Conservation (phyloP, 2,888 invertebrate species). For the Choristoneura rosaceana region DNA sequence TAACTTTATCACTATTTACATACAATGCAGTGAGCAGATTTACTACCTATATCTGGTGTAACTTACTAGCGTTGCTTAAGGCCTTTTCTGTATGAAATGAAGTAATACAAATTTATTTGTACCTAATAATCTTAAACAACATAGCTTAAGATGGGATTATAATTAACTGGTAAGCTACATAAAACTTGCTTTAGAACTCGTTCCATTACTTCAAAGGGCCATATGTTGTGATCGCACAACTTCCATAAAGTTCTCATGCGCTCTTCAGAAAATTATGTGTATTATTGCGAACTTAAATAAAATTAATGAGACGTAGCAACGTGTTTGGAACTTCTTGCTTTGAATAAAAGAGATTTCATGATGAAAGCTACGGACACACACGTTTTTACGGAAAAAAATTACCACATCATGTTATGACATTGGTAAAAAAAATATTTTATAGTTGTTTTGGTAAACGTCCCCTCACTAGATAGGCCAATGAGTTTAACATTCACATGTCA, state of each 20-base stretch:
- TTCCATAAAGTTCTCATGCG: slow-evolving; percentile 19
- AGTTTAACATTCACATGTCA: too few relatives aligned
- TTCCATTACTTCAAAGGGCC: slow-evolving; percentile 19
- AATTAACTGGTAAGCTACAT: not conserved
- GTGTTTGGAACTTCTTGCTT: not conserved
- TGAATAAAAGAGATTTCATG: not conserved
- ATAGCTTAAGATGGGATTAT: not conserved
- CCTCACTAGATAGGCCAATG: too few relatives aligned
- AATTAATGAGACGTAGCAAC: slow-evolving; percentile 10
- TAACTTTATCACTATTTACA: too few relatives aligned
- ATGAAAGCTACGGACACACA: not conserved
- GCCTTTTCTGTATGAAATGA: not conserved
- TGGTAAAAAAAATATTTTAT: too few relatives aligned
- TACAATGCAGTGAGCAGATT: too few relatives aligned
- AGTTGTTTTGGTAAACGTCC: too few relatives aligned
- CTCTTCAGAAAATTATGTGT: slow-evolving; percentile 14
- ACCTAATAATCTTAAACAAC: not conserved
- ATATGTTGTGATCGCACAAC: slow-evolving; percentile 21
- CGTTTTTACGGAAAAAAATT: too few relatives aligned
- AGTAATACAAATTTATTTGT: not conserved
- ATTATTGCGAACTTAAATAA: slow-evolving; percentile 12
- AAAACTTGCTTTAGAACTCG: slow-evolving; percentile 12
- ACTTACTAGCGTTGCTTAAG: too few relatives aligned
- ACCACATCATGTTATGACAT: too few relatives aligned
- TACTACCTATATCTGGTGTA: too few relatives aligned